Conservation (phyloP, 2,888 invertebrate species). For the Eueremaeus valkanovi region DNA sequence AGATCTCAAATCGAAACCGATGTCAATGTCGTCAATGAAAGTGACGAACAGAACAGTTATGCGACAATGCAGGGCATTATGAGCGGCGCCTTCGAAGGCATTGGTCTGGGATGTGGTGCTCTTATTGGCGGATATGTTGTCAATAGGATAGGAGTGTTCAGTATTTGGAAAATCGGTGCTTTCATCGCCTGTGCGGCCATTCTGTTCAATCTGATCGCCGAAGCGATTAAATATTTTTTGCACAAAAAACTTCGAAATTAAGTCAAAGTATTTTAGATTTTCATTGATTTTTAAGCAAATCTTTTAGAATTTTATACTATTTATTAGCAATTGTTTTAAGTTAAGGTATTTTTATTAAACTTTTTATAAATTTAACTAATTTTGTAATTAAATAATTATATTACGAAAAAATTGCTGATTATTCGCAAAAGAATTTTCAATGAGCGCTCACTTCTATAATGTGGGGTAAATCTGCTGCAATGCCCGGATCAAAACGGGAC, state of each 20-base stretch:
- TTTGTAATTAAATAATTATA: too few relatives aligned
- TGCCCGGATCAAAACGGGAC: too few relatives aligned
- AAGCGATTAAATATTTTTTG: constrained; percentile 22
- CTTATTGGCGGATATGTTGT: constrained; percentile 39
- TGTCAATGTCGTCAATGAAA: background rate
- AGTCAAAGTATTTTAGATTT: too few relatives aligned
- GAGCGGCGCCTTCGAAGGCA: constrained; percentile 79
- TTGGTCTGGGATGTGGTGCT: constrained; percentile 56
- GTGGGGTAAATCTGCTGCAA: too few relatives aligned
- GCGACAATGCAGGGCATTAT: constrained; percentile 83
- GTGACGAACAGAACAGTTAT: background rate
- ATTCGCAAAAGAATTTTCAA: too few relatives aligned
- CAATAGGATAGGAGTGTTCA: background rate
- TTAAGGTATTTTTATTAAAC: too few relatives aligned
- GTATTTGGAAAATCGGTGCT: constrained; percentile 38
- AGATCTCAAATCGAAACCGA: background rate
- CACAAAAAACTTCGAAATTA: background rate
- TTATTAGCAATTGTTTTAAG: too few relatives aligned
- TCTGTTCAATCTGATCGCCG: constrained; percentile 30
- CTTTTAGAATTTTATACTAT: too few relatives aligned
- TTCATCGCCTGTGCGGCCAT: constrained; percentile 24
- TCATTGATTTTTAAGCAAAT: background rate
- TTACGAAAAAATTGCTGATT: too few relatives aligned
- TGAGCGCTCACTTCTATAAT: too few relatives aligned
- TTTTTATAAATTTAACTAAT: too few relatives aligned